phyloP scores from a whole-genome alignment of 2,797 vertebrate species.

The Macropodus opercularis region DNA sequence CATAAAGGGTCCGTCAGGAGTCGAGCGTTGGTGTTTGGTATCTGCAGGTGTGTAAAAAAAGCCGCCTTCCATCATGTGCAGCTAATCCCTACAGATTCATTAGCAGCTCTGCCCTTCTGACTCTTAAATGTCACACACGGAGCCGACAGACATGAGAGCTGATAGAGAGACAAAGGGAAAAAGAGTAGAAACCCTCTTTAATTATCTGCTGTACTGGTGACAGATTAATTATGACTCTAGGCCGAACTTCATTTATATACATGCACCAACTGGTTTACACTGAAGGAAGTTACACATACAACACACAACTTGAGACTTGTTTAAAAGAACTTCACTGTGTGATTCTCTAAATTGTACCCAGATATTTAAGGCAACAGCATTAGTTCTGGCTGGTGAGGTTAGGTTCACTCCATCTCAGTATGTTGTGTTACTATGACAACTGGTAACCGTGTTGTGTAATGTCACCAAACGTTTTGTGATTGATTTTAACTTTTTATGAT shows the following conservation, averaged over 20 bases:
- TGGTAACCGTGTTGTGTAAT: not conserved
- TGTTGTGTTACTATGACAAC: not conserved
- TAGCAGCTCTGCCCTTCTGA: constrained; percentile 52
- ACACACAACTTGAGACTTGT: too few relatives aligned
- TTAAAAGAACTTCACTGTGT: too few relatives aligned
- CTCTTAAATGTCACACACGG: constrained; percentile 72
- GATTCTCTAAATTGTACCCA: not conserved
- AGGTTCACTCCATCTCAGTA: not conserved
- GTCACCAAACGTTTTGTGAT: not conserved
- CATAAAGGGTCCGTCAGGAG: not conserved
- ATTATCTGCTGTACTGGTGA: constrained; percentile 30
- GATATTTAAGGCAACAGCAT: not conserved
- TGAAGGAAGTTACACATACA: too few relatives aligned
- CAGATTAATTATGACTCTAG: constrained; percentile 22
- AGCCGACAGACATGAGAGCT: constrained; percentile 41
- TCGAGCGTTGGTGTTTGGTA: not conserved
- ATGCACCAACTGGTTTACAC: too few relatives aligned
- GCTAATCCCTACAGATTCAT: constrained; percentile 59
- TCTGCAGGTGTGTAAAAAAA: constrained; percentile 20
- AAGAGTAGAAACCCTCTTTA: constrained; percentile 24
- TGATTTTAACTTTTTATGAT: too few relatives aligned
- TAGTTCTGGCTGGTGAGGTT: too few relatives aligned
- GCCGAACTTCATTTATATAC: too few relatives aligned
- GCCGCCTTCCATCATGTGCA: constrained; percentile 18
- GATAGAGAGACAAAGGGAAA: constrained; percentile 12